Evolutionary conservation across 2,797 vertebrate species (phyloP).

Genomic region (Luscinia luscinia): DNA sequence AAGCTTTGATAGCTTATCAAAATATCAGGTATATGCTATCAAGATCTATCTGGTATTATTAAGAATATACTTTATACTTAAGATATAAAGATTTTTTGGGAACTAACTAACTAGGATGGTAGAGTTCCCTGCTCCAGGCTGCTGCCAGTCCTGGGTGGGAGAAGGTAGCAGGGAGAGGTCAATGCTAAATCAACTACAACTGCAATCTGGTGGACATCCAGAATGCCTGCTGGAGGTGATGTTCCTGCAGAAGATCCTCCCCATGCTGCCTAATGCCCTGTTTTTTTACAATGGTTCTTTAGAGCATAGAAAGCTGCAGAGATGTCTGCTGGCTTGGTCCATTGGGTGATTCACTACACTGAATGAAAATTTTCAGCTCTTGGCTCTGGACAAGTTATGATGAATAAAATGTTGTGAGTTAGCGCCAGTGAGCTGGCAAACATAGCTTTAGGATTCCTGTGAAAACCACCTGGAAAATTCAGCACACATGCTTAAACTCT

Average conservation of each 20-base stretch:
- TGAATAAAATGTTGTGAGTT: accelerated
- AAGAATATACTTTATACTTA: background rate
- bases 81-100: background rate
- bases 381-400: background rate
- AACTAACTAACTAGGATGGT: background rate
- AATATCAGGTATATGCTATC: background rate
- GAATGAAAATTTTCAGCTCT: background rate
- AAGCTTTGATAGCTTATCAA: background rate
- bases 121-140: background rate
- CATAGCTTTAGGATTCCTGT: background rate
- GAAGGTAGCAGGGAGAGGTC: background rate
- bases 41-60: background rate
- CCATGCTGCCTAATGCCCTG: background rate
- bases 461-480: background rate
- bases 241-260: background rate
- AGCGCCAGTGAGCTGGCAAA: background rate
- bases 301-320: background rate
- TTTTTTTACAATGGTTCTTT: background rate
- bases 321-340: background rate
- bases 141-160: background rate
- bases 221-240: no score
- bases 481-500: background rate
- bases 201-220: background rate
- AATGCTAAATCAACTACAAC: background rate
- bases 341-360: background rate